These are phyloP conservation scores for Cataglyphis altisquamis DNA, from an alignment of 2,888 invertebrate species.

Conservation along the genomic window DNA sequence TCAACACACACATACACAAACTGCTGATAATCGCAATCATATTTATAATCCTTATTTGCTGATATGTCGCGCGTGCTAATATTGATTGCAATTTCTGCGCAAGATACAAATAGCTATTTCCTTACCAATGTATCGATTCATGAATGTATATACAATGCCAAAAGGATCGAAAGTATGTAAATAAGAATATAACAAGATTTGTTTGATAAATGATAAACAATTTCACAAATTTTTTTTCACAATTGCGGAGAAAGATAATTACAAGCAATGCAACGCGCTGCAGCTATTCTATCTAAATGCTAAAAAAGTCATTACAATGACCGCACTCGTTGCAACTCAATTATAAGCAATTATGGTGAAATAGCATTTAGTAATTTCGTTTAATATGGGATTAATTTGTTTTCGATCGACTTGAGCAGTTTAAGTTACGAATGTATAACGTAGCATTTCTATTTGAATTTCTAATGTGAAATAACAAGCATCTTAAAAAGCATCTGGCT, in stretches of 20 bases:
- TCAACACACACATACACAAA: background rate
- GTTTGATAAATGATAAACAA: background rate
- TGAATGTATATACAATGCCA: background rate
- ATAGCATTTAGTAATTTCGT: conserved; percentile 64
- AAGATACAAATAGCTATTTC: conserved; percentile 33
- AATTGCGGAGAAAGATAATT: conserved; percentile 40
- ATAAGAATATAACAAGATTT: conserved; percentile 9
- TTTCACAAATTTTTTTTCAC: conserved; percentile 7
- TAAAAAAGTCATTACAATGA: conserved; percentile 50
- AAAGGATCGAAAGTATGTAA: background rate
- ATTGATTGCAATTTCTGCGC: conserved; percentile 38
- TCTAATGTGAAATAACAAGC: conserved; percentile 22
- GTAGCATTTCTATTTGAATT: conserved; percentile 47
- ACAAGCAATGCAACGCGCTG: background rate
- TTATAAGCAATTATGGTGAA: conserved; percentile 66
- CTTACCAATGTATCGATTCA: conserved; percentile 29
- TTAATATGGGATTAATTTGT: conserved; percentile 66
- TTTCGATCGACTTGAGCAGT: conserved; percentile 60
- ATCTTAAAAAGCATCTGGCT: conserved; percentile 4
- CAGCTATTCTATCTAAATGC: conserved; percentile 48
- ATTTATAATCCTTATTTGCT: conserved; percentile 32
- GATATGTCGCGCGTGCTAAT: conserved; percentile 11
- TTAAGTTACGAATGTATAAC: conserved; percentile 51
- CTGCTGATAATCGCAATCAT: conserved; percentile 18
- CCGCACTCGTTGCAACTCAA: conserved; percentile 43